These are phyloP conservation scores for Poecilobothrus nobilitatus DNA, from an alignment of 2,888 invertebrate species.

Conservation along the genomic window DNA sequence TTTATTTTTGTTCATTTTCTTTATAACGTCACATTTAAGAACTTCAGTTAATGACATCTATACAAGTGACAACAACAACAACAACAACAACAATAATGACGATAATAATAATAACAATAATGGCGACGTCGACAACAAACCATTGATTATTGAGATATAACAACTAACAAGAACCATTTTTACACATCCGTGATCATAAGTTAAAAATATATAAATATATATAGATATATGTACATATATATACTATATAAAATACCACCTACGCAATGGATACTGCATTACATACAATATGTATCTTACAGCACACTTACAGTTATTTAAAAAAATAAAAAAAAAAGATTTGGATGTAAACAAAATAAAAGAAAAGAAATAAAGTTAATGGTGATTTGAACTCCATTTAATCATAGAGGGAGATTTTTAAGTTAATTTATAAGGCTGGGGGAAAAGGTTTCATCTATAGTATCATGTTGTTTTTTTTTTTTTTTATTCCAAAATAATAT, in stretches of 20 bases:
- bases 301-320: too few relatives aligned
- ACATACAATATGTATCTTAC: background rate
- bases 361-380: background rate
- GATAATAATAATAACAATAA: background rate
- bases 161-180: background rate
- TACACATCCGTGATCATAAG: constrained; percentile 1
- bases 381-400: background rate
- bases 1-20: background rate
- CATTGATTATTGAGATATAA: constrained; percentile 6
- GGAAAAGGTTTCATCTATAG: background rate
- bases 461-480: background rate
- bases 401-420: background rate
- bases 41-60: background rate
- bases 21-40: background rate
- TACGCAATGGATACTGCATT: background rate
- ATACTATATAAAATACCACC: background rate
- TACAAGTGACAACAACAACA: background rate
- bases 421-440: background rate
- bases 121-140: background rate
- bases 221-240: background rate
- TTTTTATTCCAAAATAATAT: background rate
- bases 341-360: background rate
- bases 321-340: background rate
- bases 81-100: background rate
- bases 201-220: background rate